Evolutionary conservation across 2,797 vertebrate genomes (phyloP), one percentile per base, ranked within the genome.

Genomic region (Syngnathus acus): DNA sequence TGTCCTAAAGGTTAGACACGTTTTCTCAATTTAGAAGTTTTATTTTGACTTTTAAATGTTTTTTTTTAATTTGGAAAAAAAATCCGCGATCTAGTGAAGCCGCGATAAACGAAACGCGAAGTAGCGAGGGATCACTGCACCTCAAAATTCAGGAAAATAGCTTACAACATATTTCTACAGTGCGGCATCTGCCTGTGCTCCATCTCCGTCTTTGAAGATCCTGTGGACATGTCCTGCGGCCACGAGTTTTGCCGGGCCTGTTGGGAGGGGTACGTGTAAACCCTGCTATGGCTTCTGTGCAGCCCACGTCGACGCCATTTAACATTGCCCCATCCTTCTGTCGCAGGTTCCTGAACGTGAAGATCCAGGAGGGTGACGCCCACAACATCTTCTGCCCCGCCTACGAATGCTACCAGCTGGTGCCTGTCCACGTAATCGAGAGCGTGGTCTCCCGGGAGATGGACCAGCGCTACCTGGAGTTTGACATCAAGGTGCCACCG

Each of bases 321-420:
- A 51, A 51, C n/a, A 16, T 1, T n/a, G 6, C 19, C 8, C 48
- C 19, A 9, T 19, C 48, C 68, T 42, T 66, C 38, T 70, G 6
- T 73, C 72, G 83, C 83, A 99, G 97, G 77, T 99, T 98, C 89
- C 92, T 99, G 76, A 99, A 99, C 84, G 83, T 99, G 74, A 99
- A 99, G 91, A 99, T 99, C 88, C 96, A 99, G 81, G 97, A 98
- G 72, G 97, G 97, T 61, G 96, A 99, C 78, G 96, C 96, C 62
- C 96, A 99, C 88, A 99, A 99, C 80, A 99, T 99, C 90, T 98
- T 99, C 86, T 99, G 97, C 77, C 97, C 97, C 57, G 97, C 96
- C 0, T 98, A 93, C 78, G 95, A 98, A 82, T 99, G 97, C 82
- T 99, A 97, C 89, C 96, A 98, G 84, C 88, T 98, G 84, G 97